phyloP scores from a whole-genome alignment of 2,888 invertebrate species.

The Agrypnus murinus region DNA sequence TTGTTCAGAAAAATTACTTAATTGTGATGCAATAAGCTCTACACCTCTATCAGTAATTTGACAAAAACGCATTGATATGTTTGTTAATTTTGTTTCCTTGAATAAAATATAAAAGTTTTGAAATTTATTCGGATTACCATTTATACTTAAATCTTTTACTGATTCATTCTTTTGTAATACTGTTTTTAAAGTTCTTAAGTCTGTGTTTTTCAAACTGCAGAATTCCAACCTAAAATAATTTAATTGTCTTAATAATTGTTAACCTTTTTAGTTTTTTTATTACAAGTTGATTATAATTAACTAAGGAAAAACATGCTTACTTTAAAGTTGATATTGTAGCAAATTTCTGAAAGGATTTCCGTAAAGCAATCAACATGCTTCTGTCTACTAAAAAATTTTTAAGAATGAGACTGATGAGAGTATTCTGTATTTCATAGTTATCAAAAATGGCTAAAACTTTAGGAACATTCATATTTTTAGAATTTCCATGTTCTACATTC shows the following conservation, averaged over 20 bases:
- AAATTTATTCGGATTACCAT: conserved; percentile 65
- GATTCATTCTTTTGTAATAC: conserved; percentile 59
- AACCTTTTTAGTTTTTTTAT: no score
- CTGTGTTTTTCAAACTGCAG: conserved; percentile 63
- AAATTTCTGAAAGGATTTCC: conserved; percentile 47
- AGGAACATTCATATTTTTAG: neutral
- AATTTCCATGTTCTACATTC: no score
- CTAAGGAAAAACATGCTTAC: no score
- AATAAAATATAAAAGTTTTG: conserved; percentile 65
- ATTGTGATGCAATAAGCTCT: conserved; percentile 60
- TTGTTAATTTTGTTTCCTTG: conserved; percentile 56
- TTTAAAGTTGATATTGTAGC: conserved; percentile 42
- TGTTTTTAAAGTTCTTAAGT: conserved; percentile 61
- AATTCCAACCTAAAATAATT: conserved; percentile 63
- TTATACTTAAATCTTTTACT: conserved; percentile 64
- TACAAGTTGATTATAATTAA: no score
- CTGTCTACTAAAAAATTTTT: conserved; percentile 50
- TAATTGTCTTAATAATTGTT: no score
- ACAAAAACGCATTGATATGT: conserved; percentile 65
- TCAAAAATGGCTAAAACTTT: conserved; percentile 25
- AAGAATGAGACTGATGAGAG: conserved; percentile 42
- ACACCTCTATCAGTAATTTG: conserved; percentile 62
- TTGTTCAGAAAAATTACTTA: conserved; percentile 56
- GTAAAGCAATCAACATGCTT: conserved; percentile 46
- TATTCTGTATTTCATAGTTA: conserved; percentile 25